These are phyloP conservation scores for Chelonia mydas DNA, from an alignment of 2,797 vertebrate species.

Conservation along the genomic window DNA sequence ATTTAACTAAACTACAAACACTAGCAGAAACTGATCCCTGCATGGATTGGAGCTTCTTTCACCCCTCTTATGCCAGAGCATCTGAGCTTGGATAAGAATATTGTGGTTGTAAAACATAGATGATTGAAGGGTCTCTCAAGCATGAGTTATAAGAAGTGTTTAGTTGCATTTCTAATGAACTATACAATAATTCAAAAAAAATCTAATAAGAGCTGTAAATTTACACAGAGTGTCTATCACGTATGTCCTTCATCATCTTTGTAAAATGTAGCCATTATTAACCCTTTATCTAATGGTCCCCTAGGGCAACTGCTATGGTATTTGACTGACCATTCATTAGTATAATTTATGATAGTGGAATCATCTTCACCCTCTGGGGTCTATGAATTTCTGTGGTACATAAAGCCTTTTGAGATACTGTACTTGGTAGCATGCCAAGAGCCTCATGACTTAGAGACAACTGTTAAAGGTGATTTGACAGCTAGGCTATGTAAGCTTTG, in stretches of 20 bases:
- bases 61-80: neutral
- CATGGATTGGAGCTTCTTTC: neutral
- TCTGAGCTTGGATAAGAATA: neutral
- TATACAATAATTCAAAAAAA: neutral
- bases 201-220: neutral
- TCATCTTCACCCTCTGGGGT: neutral
- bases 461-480: constrained; percentile 1
- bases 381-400: neutral
- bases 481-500: neutral
- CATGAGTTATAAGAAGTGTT: neutral
- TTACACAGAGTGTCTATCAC: neutral
- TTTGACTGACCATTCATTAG: constrained; percentile 4
- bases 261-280: constrained; percentile 7
- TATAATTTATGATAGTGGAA: constrained; percentile 26
- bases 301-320: neutral
- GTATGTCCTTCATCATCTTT: neutral
- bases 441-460: neutral
- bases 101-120: neutral
- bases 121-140: neutral
- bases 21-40: neutral
- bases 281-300: neutral
- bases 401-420: neutral
- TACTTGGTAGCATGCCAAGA: neutral
- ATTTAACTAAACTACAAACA: neutral
- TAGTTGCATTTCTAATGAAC: neutral